Evolutionary conservation across 2,888 invertebrate genomes (phyloP), one percentile per base, ranked within the genome.

Genomic region (Dolomedes plantarius): DNA sequence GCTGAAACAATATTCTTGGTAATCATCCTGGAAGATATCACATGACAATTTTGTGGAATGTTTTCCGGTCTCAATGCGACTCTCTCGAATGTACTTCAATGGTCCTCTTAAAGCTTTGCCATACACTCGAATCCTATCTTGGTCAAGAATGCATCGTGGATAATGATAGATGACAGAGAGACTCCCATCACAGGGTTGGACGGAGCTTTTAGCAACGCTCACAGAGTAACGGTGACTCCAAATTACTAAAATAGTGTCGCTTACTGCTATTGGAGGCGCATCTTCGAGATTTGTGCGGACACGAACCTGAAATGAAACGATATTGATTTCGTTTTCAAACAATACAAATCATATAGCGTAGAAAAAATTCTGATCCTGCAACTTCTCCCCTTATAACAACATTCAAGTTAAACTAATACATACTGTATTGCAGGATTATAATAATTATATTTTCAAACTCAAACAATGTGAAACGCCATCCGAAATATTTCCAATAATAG

Each of bases 51-150:
- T 83, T 7, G 88, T 75, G 27, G 88, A 76, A 64, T 87, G 87
- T 32, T 78, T 86, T 27, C 88, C 87, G 28, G 79, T 86, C 46
- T 79, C 74, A 16, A 89, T 81, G 13, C 87, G 65, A 41, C 79
- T 83, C 62, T 89, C 89, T 28, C 80, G 41, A 41, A 89, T 74
- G 56, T 89, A 89, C 72, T 88, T 85, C 13, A 89, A 56, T 1
- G 87, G 81, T n/a, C 82, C 75, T 56, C 72, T 78, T 13, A 31
- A 19, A 29, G 77, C 67, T 46, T 72, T 80, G 11, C 89, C 89
- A 75, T 88, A 90, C 16, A 88, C 87, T 13, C 90, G 88, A 36
- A 90, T 86, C 72, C 88, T 80, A 76, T 90, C 90, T 16, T 87
- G 86, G 27, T 86, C 87, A 9, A 87, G 82, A 23, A 88, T 87